Conservation (phyloP, 2,113 vertebrate species). For the Varanus salvator region DNA sequence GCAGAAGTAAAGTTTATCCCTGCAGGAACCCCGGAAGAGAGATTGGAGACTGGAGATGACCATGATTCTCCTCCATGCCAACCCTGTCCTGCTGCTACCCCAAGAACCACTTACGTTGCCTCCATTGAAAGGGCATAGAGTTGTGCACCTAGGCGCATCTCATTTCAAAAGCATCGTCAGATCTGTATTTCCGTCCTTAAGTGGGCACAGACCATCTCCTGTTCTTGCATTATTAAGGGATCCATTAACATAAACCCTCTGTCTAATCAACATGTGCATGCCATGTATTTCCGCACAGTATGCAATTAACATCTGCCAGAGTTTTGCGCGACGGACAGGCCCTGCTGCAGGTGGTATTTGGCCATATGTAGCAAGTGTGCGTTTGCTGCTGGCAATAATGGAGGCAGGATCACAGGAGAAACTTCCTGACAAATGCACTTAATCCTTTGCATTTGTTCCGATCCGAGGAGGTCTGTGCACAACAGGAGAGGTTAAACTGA, state of each 20-base stretch:
- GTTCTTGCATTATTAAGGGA: slow-evolving; percentile 68
- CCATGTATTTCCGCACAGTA: slow-evolving; percentile 37
- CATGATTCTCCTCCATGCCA: too few relatives aligned
- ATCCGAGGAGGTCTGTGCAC: not conserved
- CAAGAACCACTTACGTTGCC: not conserved
- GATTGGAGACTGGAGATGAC: too few relatives aligned
- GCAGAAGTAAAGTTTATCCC: too few relatives aligned
- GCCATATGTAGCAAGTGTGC: slow-evolving; percentile 45
- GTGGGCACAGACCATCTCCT: slow-evolving; percentile 65
- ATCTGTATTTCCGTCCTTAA: slow-evolving; percentile 47
- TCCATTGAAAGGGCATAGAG: not conserved
- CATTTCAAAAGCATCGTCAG: not conserved
- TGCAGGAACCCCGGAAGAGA: too few relatives aligned
- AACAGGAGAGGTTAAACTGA: not conserved
- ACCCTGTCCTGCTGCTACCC: not conserved
- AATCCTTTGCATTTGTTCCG: not conserved
- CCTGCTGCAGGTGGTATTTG: slow-evolving; percentile 61
- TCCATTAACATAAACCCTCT: not conserved
- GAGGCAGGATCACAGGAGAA: not conserved
- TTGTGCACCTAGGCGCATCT: not conserved
- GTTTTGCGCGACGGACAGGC: slow-evolving; percentile 41
- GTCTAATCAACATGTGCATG: not conserved
- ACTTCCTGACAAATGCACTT: not conserved
- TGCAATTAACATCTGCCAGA: slow-evolving; percentile 67
- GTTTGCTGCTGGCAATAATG: slow-evolving; percentile 51